Conservation (phyloP, 2,888 invertebrate species). For the Brachypalpus laphriformis region DNA sequence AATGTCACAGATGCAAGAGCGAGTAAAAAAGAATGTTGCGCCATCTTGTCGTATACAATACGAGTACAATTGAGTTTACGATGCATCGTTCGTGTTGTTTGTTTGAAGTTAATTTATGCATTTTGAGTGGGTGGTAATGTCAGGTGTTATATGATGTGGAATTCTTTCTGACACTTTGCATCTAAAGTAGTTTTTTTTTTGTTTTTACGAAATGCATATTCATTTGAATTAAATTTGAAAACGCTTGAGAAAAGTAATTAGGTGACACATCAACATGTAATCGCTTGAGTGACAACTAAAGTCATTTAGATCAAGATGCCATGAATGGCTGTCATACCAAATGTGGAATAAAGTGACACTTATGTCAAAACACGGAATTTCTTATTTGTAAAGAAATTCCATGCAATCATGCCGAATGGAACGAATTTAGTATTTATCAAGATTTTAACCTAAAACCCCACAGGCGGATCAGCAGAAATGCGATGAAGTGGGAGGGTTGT, state of each 20-base stretch:
- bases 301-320: not conserved
- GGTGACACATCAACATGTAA: not conserved
- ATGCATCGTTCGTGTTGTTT: not conserved
- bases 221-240: not conserved
- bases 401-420: no score
- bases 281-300: not conserved
- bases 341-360: not conserved
- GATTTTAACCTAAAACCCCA: no score
- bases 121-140: not conserved
- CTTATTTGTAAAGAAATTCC: no score
- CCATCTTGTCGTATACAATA: not conserved
- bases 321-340: not conserved
- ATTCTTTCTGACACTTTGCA: no score
- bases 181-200: no score
- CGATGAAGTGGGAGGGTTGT: no score
- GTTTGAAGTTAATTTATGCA: conserved; percentile 10
- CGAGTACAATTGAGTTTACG: not conserved
- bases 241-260: no score
- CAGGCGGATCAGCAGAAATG: no score
- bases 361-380: not conserved
- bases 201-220: not conserved
- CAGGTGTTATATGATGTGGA: no score
- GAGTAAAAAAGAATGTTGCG: not conserved
- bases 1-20: not conserved
- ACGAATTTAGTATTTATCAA: no score